Evolutionary conservation across 2,113 vertebrate species (phyloP).

Genomic region (Tenrec ecaudatus): DNA sequence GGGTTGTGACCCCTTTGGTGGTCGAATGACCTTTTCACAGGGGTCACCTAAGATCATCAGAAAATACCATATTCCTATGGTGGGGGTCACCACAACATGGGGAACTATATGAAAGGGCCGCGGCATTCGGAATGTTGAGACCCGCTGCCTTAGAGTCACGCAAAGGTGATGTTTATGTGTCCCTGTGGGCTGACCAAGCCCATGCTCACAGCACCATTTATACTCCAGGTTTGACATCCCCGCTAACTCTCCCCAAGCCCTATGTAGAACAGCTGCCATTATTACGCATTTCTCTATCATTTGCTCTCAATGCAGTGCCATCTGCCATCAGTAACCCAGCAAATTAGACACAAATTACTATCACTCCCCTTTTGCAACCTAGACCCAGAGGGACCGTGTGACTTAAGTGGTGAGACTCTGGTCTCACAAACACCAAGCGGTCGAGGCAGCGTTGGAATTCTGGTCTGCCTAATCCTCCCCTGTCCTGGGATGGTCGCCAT

Average conservation of each 20-base stretch:
- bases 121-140: too few species aligned
- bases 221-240: not conserved
- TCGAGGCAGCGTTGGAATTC: not conserved
- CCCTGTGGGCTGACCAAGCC: not conserved
- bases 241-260: not conserved
- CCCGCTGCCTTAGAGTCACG: too few species aligned
- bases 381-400: not conserved
- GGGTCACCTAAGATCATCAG: too few species aligned
- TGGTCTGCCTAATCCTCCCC: not conserved
- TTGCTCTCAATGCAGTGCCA: not conserved
- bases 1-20: too few species aligned
- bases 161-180: not conserved
- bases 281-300: not conserved
- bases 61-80: too few species aligned
- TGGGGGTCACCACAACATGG: too few species aligned
- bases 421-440: not conserved
- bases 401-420: not conserved
- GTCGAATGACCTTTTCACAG: too few species aligned
- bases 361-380: not conserved
- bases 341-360: not conserved
- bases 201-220: not conserved
- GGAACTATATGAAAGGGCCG: too few species aligned
- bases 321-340: conserved; percentile 4
- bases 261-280: not conserved
- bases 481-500: not conserved